Evolutionary conservation across 2,113 vertebrate genomes (phyloP), one percentile per base, ranked within the genome.

Genomic region (Trichechus manatus): DNA sequence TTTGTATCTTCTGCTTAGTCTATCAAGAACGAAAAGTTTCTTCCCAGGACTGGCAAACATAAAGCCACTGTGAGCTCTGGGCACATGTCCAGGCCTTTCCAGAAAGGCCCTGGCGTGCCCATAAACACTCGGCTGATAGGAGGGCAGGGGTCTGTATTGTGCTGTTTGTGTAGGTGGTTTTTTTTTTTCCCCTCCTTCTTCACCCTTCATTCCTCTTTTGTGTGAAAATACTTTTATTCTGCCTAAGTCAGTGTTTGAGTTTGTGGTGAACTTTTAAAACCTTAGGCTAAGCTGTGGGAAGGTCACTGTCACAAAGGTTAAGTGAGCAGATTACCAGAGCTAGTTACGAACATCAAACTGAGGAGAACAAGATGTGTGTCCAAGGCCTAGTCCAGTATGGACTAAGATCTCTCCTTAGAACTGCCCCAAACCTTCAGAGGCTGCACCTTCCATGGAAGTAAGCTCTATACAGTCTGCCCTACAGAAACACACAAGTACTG

Each of bases 21-120:
- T 97, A 0, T 97, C 0, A 0, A 89, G 95, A 94, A 95, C 5
- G 20, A 82, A 82, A 94, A 97, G 93, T 97, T 98, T 96, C 93
- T 98, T 98, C 96, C 93, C 97, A 98, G 96, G 95, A 94, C 66
- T 89, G 97, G 89, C 81, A 86, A 74, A 97, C 53, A 74, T 77
- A 96, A 98, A 97, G 94, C 96, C 97, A 50, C 96, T 96, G 50
- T 91, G 97, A 93, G 79, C 80, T 64, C n/a, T 0, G 91, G 97
- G 97, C 92, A n/a, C 4, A 27, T 66, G 63, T 96, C 97, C 96
- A 98, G 93, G 66, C 74, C 0, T 5, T 96, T 96, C 95, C 97
- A 87, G 95, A 95, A 97, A 89, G 56, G 94, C 86, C 78, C 90
- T 59, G 82, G 82, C 44, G 5, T 25, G 64, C 79, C 59, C 89